These are phyloP conservation scores for Coecobrya sp. DNA, from an alignment of 2,888 invertebrate genomes.

Conservation along the genomic window DNA sequence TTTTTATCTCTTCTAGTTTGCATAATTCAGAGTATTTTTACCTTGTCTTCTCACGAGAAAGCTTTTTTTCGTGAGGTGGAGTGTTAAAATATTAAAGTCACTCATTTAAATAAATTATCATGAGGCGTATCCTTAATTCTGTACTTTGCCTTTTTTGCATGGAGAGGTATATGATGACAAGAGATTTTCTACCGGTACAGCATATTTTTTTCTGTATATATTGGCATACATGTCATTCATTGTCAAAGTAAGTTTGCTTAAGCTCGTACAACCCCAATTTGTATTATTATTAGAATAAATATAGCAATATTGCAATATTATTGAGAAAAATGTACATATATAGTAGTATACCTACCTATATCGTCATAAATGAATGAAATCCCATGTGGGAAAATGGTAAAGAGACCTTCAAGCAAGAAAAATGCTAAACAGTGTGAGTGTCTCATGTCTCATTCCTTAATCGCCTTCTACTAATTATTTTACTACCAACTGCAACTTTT, in stretches of 20 bases:
- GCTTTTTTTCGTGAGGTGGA: not conserved
- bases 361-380: not conserved
- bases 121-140: not conserved
- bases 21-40: not conserved
- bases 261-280: not conserved
- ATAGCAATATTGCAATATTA: not conserved
- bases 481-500: not conserved
- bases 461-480: slow-evolving; percentile 49
- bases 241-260: too few relatives aligned
- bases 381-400: not conserved
- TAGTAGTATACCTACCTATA: not conserved
- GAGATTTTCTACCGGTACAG: not conserved
- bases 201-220: not conserved
- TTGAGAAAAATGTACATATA: not conserved
- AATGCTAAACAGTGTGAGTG: slow-evolving; percentile 47
- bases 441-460: slow-evolving; percentile 45
- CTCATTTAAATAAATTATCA: not conserved
- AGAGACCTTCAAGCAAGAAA: slow-evolving; percentile 45
- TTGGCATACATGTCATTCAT: not conserved
- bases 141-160: not conserved
- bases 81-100: not conserved
- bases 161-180: not conserved
- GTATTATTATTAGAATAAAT: not conserved
- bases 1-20: slow-evolving; percentile 29
- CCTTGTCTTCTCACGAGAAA: not conserved